Percentiles rank a stretch among this genome's conserved stretches.
These are phyloP conservation scores for Ichneumoninae sp. DNA, from an alignment of 2,888 invertebrate genomes.

Conservation along the genomic window DNA sequence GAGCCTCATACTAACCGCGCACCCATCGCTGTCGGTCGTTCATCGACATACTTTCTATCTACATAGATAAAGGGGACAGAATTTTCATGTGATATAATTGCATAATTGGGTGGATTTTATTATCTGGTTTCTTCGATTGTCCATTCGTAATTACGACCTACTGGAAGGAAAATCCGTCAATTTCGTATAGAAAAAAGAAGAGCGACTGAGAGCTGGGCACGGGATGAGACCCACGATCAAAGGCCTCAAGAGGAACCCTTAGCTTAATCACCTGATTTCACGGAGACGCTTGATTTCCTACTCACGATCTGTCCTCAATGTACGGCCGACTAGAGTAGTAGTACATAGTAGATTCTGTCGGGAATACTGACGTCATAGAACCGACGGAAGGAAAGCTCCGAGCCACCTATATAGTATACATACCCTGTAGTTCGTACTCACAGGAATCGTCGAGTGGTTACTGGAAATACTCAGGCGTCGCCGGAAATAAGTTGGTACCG, in stretches of 20 bases:
- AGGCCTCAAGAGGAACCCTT: conserved; percentile 61
- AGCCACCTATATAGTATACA: conserved; percentile 16
- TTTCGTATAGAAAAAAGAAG: conserved; percentile 30
- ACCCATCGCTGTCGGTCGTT: too few relatives aligned
- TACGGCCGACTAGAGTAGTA: conserved; percentile 24
- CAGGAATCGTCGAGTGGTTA: conserved; percentile 70
- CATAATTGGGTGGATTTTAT: background rate
- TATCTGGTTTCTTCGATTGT: conserved; percentile 34
- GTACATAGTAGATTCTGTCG: conserved; percentile 30
- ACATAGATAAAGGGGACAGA: too few relatives aligned
- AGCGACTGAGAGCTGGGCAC: background rate
- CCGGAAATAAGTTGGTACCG: conserved; percentile 70
- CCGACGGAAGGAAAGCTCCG: conserved; percentile 45
- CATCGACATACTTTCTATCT: too few relatives aligned
- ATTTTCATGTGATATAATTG: background rate
- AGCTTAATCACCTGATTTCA: conserved; percentile 67
- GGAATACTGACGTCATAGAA: conserved; percentile 64
- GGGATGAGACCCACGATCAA: conserved; percentile 58
- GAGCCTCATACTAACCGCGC: too few relatives aligned
- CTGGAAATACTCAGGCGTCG: conserved; percentile 69
- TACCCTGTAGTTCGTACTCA: conserved; percentile 33
- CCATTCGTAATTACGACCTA: conserved; percentile 34
- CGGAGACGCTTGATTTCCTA: conserved; percentile 63
- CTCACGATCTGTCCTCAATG: conserved; percentile 45
- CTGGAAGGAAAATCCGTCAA: background rate